Percentiles rank a stretch among this genome's conserved stretches.
phyloP scores from a whole-genome alignment of 2,888 invertebrate species.

The Thyatira batis region DNA sequence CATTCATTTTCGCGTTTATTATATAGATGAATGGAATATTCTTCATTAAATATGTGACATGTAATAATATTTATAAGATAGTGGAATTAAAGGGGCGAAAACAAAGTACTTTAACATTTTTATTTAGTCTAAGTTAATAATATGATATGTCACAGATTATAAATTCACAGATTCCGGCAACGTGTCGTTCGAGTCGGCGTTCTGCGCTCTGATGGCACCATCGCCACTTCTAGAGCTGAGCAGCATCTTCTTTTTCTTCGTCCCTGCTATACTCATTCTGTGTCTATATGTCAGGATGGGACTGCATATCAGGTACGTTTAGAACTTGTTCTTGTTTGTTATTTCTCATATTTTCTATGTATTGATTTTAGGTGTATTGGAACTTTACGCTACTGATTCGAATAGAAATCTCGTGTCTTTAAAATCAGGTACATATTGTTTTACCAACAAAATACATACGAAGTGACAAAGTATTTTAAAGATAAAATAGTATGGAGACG shows the following conservation, averaged over 20 bases:
- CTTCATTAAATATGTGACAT: too few species aligned
- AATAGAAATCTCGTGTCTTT: neutral
- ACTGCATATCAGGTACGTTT: slow-evolving; percentile 80
- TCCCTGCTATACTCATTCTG: slow-evolving; percentile 87
- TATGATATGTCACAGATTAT: neutral
- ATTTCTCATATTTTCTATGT: neutral
- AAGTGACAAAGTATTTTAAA: too few species aligned
- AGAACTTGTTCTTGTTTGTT: slow-evolving; percentile 8
- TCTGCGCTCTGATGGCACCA: slow-evolving; percentile 88
- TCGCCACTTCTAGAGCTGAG: slow-evolving; percentile 91
- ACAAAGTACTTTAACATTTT: too few species aligned
- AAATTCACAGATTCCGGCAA: slow-evolving; percentile 67
- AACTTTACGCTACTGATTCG: too few species aligned
- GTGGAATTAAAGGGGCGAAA: too few species aligned
- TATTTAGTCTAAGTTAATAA: too few species aligned
- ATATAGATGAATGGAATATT: too few species aligned
- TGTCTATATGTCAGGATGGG: slow-evolving; percentile 91
- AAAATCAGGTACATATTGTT: too few species aligned
- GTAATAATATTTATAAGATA: too few species aligned
- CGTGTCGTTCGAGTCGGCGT: slow-evolving; percentile 87
- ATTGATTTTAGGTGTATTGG: neutral
- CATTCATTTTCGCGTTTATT: too few species aligned
- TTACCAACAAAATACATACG: too few species aligned
- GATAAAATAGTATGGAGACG: too few species aligned
- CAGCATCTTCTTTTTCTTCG: slow-evolving; percentile 90